Percentiles rank a stretch among this genome's conserved stretches.
Evolutionary conservation across 2,797 vertebrate genomes (phyloP).

Genomic region (Leptatherina wallacei): DNA sequence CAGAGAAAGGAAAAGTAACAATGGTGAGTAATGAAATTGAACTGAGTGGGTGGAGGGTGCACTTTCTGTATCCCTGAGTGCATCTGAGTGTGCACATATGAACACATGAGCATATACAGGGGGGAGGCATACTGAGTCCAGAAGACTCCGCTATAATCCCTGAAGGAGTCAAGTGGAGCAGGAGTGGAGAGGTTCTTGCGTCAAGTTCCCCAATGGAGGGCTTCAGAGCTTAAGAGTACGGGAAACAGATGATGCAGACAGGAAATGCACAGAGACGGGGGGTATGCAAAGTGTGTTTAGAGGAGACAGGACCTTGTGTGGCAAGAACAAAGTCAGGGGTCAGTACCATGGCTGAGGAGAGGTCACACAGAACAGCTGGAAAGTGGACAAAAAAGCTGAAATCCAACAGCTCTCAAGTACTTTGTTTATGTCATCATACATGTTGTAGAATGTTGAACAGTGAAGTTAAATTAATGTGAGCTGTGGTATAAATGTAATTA

Average conservation of each 20-base stretch:
- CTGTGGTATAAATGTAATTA: background rate
- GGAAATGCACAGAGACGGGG: constrained; percentile 70
- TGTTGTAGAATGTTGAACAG: background rate
- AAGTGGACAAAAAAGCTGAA: constrained; percentile 8
- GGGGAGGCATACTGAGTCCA: constrained; percentile 35
- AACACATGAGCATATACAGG: background rate
- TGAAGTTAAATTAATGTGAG: background rate
- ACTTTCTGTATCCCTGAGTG: constrained; percentile 27
- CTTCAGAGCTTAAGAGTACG: constrained; percentile 58
- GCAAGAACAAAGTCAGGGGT: constrained; percentile 77
- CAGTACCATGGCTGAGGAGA: constrained; percentile 64
- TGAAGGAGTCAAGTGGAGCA: constrained; percentile 47
- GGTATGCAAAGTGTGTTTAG: constrained; percentile 72
- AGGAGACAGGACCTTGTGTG: constrained; percentile 74
- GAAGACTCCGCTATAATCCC: constrained; percentile 68
- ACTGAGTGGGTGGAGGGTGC: constrained; percentile 3
- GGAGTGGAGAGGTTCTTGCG: constrained; percentile 47
- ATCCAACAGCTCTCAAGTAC: constrained; percentile 9
- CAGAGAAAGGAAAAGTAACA: constrained; percentile 32
- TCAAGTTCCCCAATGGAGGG: constrained; percentile 43
- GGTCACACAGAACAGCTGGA: constrained; percentile 59
- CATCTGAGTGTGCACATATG: constrained; percentile 1
- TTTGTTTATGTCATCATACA: constrained; percentile 5
- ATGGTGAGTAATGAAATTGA: constrained; percentile 30
- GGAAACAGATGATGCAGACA: constrained; percentile 72